Evolutionary conservation across 1,140 invertebrate species (phyloP), one percentile per base, ranked within the genome.

Genomic region (Drosophila prosaltans): DNA sequence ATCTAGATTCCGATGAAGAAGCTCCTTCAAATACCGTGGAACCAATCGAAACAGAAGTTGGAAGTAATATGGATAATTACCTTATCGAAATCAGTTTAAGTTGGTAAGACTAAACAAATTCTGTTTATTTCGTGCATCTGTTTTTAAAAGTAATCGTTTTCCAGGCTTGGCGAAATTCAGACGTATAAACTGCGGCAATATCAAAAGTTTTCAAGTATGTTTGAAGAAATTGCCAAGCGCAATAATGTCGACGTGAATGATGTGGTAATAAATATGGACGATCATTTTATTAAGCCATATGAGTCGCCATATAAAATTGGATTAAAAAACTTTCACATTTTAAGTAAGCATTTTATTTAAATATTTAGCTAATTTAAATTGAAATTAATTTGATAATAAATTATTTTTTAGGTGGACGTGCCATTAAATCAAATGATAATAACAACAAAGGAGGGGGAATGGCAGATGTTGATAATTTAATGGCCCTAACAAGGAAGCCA

Each of bases 181-280:
- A 28, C 62, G 5, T 91, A 91, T 60, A 72, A 80, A 45, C 16
- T 91, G 40, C 71, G 90, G 0, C 69, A 73, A 57, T 66, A 90
- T 65, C 90, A 91, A 58, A 91, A 88, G 60, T 91, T 91, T 48
- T 11, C 58, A 6, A 70, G 85, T 28, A 63, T 91, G 65, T 90
- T 91, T 55, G 74, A 80, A 43, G 62, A 89, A 68, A 59, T 91
- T 26, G 77, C 90, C 1, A 30, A 80, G 21, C 90, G 90, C 28
- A 86, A 91, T 54, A 59, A 64, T 8, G 75, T 79, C 8, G 21
- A 51, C 1, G 30, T 69, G 21, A 67, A 73, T 1, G 66, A 89
- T 48, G 30, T 91, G 39, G 64, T 81, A 2, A 40, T 91, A 1
- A 90, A 79, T 43, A 69, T 69, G 45, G 70, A 91, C 32, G 69